phyloP scores from a whole-genome alignment of 2,797 vertebrate species.

The Tolypeutes matacus region DNA sequence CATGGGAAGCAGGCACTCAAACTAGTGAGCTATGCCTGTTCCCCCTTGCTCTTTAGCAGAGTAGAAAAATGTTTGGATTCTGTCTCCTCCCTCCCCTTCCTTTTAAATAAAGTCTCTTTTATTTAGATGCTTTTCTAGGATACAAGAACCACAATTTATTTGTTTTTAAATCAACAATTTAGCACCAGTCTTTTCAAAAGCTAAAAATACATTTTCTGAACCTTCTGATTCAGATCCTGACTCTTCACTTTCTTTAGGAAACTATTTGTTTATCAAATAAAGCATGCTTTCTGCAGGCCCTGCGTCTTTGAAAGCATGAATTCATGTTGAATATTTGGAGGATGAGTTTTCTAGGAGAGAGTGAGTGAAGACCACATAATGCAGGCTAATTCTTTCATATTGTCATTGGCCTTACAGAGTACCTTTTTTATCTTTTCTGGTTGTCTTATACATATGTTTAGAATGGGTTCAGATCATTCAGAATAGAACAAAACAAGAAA shows the following conservation, averaged over 20 bases:
- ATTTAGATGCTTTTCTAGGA: slow-evolving; percentile 10
- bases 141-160: neutral
- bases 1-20: too few species aligned
- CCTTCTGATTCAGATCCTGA: neutral
- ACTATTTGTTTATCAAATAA: slow-evolving; percentile 27
- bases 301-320: slow-evolving; percentile 2
- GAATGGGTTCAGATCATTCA: neutral
- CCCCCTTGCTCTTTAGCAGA: neutral
- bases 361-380: neutral
- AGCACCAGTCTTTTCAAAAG: slow-evolving; percentile 1
- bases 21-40: too few species aligned
- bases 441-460: neutral
- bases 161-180: slow-evolving; percentile 25
- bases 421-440: slow-evolving; percentile 12
- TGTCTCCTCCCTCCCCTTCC: neutral
- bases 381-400: neutral
- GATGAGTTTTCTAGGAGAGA: neutral
- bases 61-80: neutral
- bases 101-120: slow-evolving; percentile 21
- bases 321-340: neutral
- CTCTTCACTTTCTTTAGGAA: slow-evolving; percentile 59
- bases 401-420: neutral
- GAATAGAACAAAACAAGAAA: neutral
- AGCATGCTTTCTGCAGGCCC: neutral
- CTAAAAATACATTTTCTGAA: slow-evolving; percentile 52